These are phyloP conservation scores for Ips typographus DNA, from an alignment of 1,140 invertebrate species.

Conservation along the genomic window DNA sequence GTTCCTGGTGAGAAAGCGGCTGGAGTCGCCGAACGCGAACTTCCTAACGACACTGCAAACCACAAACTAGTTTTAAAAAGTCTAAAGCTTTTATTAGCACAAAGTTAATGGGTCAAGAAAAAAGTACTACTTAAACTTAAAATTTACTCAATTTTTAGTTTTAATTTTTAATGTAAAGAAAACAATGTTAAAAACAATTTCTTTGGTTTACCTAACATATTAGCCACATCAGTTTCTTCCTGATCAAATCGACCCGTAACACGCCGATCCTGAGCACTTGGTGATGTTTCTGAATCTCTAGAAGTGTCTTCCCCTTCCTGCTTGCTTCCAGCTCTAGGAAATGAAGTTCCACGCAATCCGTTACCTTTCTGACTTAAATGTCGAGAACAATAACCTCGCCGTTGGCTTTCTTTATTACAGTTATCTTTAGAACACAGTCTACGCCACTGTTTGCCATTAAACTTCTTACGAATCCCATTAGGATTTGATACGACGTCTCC, in stretches of 20 bases:
- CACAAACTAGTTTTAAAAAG: not conserved
- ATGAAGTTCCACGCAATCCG: constrained; percentile 53
- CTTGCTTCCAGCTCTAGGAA: constrained; percentile 55
- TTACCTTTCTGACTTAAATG: constrained; percentile 89
- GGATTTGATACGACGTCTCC: constrained; percentile 96
- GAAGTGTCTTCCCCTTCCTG: constrained; percentile 88
- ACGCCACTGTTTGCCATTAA: constrained; percentile 99
- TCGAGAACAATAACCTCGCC: constrained; percentile 92
- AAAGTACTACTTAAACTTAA: no score
- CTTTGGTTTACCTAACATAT: constrained; percentile 77
- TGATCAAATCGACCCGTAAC: constrained; percentile 80
- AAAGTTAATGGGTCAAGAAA: not conserved
- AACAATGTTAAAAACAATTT: not conserved
- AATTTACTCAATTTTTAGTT: no score
- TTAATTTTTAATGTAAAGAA: not conserved
- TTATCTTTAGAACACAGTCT: constrained; percentile 91
- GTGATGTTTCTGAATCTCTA: constrained; percentile 84
- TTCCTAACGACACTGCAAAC: constrained; percentile 79
- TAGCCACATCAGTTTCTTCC: constrained; percentile 95
- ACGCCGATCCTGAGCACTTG: constrained; percentile 70
- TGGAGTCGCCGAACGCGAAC: constrained; percentile 72
- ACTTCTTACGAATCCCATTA: constrained; percentile 97
- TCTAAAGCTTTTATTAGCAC: not conserved
- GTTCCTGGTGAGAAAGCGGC: constrained; percentile 79
- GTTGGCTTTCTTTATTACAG: constrained; percentile 97